Base-by-base conservation (phyloP, 2,113 vertebrate species). In the Saimiri boliviensis region DNA sequence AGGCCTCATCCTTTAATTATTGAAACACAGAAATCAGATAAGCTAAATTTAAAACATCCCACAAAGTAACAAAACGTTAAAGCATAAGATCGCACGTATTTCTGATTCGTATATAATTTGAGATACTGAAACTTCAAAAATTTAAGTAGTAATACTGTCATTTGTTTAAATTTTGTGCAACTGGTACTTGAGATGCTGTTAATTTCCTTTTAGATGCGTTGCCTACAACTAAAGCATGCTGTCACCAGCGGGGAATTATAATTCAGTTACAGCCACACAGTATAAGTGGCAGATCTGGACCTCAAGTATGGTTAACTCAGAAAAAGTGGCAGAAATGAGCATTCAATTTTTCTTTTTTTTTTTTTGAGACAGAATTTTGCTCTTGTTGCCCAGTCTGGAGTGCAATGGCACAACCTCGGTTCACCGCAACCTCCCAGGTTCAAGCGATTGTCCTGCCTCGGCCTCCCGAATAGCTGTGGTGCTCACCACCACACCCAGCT, bases 391-490 rank as follows among this genome's bases (percentile, higher is more conserved):
- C 25, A 60, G 25, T 25, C 11, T 60, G 27, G 60, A 63, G 60
- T 30, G 27, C 27, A 32, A 6, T 30, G 60, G 27, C 0, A 0
- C 0, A 2, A 63, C 12, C 60, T 63, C 0, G 2, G 27, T 27
- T 63, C 60, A 30, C 11, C 21, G 11, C 60, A 63, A 63, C 27
- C 60, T 63, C 60, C 60, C 13, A 30, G 60, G 27, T 63, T 63
- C 60, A 63, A 63, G 27, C 12, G 2, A 63, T 32, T 63, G 5
- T 63, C 60, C 13, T 30, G 60, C 60, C 12, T 63, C 60, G 14
- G 60, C 60, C 60, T 30, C 12, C 27, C 2, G 5, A 63, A 27
- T 63, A 13, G 60, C 60, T 63, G 60, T 2, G 60, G 60, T 1
- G 27, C 5, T 27, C 13, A 13, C 60, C 60, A 63, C 60, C 60